phyloP scores from a whole-genome alignment of 1,140 invertebrate species.

The Euborellia annulipes region DNA sequence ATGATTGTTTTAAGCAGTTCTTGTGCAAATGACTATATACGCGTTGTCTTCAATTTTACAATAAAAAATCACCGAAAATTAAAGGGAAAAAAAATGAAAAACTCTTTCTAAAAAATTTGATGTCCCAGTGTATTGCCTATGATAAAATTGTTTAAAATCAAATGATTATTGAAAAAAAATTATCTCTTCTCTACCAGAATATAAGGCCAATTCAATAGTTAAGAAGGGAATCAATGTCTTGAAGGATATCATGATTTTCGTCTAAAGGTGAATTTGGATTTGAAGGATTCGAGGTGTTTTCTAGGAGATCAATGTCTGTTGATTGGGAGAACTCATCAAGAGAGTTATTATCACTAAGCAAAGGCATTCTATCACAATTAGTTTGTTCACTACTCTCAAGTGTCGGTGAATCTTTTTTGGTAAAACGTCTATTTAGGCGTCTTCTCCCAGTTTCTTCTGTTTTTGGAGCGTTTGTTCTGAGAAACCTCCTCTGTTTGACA shows the following conservation, averaged over 20 bases:
- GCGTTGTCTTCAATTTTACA: no score
- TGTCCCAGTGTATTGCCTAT: no score
- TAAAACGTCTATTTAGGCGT: not conserved
- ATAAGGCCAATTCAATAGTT: conserved; percentile 10
- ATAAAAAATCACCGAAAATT: no score
- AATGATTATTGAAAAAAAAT: no score
- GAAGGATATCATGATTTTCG: conserved; percentile 25
- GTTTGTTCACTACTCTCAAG: not conserved
- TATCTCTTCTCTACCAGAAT: no score
- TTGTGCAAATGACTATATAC: no score
- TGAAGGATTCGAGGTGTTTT: conserved; percentile 8
- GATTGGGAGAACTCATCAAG: conserved; percentile 3
- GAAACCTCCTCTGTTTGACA: not conserved
- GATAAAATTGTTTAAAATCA: no score
- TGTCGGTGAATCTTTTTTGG: not conserved
- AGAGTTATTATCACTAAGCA: not conserved
- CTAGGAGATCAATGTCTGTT: conserved; percentile 11
- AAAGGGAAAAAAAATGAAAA: no score
- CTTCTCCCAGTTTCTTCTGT: no score
- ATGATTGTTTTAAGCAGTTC: no score
- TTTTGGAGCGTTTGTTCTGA: no score
- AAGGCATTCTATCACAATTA: not conserved
- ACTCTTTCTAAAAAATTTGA: no score
- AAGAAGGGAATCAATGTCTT: conserved; percentile 28
- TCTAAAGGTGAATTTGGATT: conserved; percentile 20